Evolutionary conservation across 2,797 vertebrate species (phyloP).

Genomic region (Orientallactaga sibirica): DNA sequence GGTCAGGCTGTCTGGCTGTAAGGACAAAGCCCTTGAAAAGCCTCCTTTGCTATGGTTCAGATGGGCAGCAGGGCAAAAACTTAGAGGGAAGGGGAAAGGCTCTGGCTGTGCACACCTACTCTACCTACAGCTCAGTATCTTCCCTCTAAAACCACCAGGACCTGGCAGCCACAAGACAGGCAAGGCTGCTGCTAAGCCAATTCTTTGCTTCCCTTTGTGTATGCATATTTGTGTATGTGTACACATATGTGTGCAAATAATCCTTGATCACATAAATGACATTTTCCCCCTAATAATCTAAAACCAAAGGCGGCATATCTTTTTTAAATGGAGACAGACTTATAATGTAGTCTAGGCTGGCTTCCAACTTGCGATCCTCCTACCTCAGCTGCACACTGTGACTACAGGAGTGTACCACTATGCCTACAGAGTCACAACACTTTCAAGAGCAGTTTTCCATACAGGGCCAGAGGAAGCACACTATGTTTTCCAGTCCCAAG

Average conservation of each 20-base stretch:
- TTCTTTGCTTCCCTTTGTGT: background rate
- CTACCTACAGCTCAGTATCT: background rate
- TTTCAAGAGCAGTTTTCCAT: background rate
- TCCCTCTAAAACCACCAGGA: background rate
- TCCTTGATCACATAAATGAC: background rate
- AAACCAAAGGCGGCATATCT: background rate
- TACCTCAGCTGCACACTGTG: background rate
- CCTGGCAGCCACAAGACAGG: background rate
- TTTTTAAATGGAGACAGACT: background rate
- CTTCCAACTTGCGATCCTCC: background rate
- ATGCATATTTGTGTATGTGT: background rate
- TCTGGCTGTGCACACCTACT: rapidly evolving
- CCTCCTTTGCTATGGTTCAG: background rate
- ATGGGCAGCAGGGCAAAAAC: rapidly evolving
- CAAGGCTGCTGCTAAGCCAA: no score
- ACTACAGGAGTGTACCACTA: background rate
- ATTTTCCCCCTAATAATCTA: background rate
- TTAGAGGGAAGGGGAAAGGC: rapidly evolving
- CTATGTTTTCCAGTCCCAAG: background rate
- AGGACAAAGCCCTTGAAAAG: background rate
- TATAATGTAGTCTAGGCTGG: background rate
- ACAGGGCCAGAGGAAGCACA: background rate
- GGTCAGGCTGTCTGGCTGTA: background rate
- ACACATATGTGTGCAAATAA: background rate
- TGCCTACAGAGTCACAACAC: background rate